Base-by-base conservation (phyloP, 2,797 vertebrate genomes). In the Peromyscus nudipes region DNA sequence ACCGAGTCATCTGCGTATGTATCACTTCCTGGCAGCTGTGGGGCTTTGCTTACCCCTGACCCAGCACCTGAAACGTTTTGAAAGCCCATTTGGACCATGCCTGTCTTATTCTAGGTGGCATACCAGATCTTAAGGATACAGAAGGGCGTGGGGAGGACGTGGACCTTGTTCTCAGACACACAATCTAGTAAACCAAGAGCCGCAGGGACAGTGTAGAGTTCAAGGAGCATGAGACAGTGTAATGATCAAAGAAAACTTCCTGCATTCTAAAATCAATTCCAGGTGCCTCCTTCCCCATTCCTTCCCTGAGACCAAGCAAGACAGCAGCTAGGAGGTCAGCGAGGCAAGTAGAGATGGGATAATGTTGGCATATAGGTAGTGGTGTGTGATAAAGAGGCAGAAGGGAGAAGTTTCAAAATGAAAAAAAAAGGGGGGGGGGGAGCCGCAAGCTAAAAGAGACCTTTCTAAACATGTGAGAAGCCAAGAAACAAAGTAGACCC, bases 1-100 rank as follows among this genome's bases (percentile, higher is more conserved):
- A 99, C 97, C 99, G 99, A 60, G 99, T 99, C 98, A 99, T 99
- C 98, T 99, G 99, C 49, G 99, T 99, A 99, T 99, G 99, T 99
- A 98, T 94, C 91, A 43, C 92, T 96, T 76, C 91, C 52, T 64
- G 25, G 55, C 60, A 49, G 46, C 69, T 27, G 1, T 31, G 3
- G 57, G 52, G 52, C 37, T n/a, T 95, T 87, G 55, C 40, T 94
- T 64, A 31, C 46, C 55, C 21, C 19, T 2, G 27, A 57, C n/a
- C 88, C 62, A 57, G 67, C 69, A 67, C 27, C 57, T 55, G n/a
- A 81, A 75, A 73, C 31, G 57, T 69, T 65, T 60, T 79, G 9
- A 82, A 89, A 89, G 89, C 76, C 0, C 43, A 23, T 60, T 31
- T 80, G 4, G 1, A 4, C 14, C 0, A 0, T 29, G 40, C 17